A percentile compares a stretch with the other conserved stretches of the same genome.
phyloP scores from a whole-genome alignment of 2,888 invertebrate species.

The Drosophila kokeensis region DNA sequence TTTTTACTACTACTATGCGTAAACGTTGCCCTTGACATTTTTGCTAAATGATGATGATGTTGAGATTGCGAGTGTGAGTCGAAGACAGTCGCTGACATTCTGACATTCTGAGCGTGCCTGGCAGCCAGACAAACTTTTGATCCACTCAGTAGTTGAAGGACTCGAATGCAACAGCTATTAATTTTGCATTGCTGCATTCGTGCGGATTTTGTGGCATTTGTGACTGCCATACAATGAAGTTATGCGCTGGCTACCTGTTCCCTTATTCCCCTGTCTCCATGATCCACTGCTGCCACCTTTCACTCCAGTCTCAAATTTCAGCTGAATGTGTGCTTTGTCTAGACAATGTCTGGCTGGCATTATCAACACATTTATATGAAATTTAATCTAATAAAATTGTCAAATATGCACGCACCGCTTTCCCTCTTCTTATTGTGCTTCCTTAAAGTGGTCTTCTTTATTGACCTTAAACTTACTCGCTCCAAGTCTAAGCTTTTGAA shows the following conservation, averaged over 20 bases:
- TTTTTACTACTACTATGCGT: slow-evolving; percentile 29
- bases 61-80: slow-evolving; percentile 26
- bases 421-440: neutral
- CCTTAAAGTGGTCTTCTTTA: slow-evolving; percentile 42
- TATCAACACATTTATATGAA: slow-evolving; percentile 75
- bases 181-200: slow-evolving; percentile 70
- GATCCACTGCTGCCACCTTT: slow-evolving; percentile 44
- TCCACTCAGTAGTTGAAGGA: slow-evolving; percentile 30
- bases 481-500: slow-evolving; percentile 53
- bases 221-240: slow-evolving; percentile 61
- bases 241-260: slow-evolving; percentile 46
- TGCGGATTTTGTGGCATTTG: slow-evolving; percentile 75
- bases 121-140: slow-evolving; percentile 44
- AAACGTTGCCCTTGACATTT: slow-evolving; percentile 51
- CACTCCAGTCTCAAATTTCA: slow-evolving; percentile 60
- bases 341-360: slow-evolving; percentile 71
- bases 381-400: slow-evolving; percentile 72
- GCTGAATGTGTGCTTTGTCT: slow-evolving; percentile 58
- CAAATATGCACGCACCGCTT: slow-evolving; percentile 60
- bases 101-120: slow-evolving; percentile 50
- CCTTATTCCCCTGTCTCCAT: neutral
- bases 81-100: slow-evolving; percentile 60
- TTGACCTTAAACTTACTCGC: slow-evolving; percentile 57
- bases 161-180: slow-evolving; percentile 70
- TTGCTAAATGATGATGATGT: slow-evolving; percentile 58